Evolutionary conservation across 92 coral and sea anemone genomes (phyloP), one percentile per base, ranked within the genome.

Genomic region (Virgularia gustaviana): DNA sequence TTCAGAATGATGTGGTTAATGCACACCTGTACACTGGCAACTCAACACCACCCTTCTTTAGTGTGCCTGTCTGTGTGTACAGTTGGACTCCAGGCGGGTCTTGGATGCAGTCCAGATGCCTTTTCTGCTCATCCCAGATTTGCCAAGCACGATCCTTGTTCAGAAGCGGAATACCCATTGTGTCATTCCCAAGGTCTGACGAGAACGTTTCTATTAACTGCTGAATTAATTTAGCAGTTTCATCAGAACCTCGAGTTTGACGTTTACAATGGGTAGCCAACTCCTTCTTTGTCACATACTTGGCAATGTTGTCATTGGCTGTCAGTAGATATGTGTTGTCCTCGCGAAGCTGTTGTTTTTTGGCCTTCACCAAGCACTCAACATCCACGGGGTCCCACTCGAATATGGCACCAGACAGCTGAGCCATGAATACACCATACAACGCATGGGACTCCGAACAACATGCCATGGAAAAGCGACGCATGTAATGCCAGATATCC

Each of bases 401-500:
- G 57, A 83, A 83, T 37, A 82, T 82, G 24, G 72, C 60, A 2
- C 60, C 6, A 0, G 81, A 76, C 7, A 81, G 61, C 31, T 75
- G 71, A 13, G 41, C 64, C 78, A 77, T 67, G 71, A 82, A 82
- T 19, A 55, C 43, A 2, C 63, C 37, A 53, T 82, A 82, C 16
- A 82, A 35, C 10, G 82, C 59, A 42, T 82, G 83, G 3, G 78
- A 66, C 56, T 82, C 86, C 6, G 78, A 44, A 19, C 34, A 59
- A 16, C 71, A 64, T 1, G 60, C 87, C 7, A 51, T 20, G 8
- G 84, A 71, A 55, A 70, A 57, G 16, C 73, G 73, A n/a, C 88
- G 25, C 88, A 79, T 83, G 28, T 30, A 49, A 57, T 83, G 81
- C 30, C 24, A 83, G 0, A 83, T 83, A 49, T 83, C 88, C 6